phyloP scores from a whole-genome alignment of 2,888 invertebrate genomes.

The Morpho achilles region DNA sequence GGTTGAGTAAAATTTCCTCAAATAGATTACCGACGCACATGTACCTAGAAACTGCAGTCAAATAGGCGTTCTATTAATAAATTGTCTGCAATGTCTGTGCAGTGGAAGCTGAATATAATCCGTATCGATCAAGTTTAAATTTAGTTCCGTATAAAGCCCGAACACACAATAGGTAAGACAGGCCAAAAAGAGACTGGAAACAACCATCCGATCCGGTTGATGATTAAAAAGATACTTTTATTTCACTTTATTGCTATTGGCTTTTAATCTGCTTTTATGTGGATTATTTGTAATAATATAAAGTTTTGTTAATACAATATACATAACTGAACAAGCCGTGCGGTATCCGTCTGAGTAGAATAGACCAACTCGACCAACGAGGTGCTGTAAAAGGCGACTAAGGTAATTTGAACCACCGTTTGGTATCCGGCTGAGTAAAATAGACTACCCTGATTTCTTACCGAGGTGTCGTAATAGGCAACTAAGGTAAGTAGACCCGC shows the following conservation, averaged over 20 bases:
- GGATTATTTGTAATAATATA: too few species aligned
- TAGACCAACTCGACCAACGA: too few species aligned
- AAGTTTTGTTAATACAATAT: too few species aligned
- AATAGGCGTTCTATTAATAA: slow-evolving; percentile 55
- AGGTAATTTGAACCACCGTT: too few species aligned
- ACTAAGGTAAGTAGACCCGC: too few species aligned
- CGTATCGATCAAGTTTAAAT: slow-evolving; percentile 70
- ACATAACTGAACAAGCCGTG: too few species aligned
- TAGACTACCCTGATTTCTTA: too few species aligned
- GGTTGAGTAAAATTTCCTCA: slow-evolving; percentile 13
- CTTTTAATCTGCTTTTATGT: not conserved
- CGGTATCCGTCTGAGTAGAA: too few species aligned
- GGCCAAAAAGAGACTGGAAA: slow-evolving; percentile 10
- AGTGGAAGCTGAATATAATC: slow-evolving; percentile 45
- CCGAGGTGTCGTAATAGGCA: too few species aligned
- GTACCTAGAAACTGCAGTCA: slow-evolving; percentile 33
- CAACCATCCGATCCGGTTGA: not conserved
- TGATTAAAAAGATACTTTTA: too few species aligned
- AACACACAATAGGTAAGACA: slow-evolving; percentile 27
- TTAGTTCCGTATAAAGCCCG: slow-evolving; percentile 40
- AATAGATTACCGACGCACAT: slow-evolving; percentile 3
- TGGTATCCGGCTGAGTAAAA: too few species aligned
- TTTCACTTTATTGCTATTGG: not conserved
- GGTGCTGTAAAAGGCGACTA: too few species aligned
- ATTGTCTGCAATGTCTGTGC: slow-evolving; percentile 55